Percentiles rank a stretch among this genome's conserved stretches.
Evolutionary conservation across 92 coral and sea anemone species (phyloP).

Genomic region (Heliopora coerulea): DNA sequence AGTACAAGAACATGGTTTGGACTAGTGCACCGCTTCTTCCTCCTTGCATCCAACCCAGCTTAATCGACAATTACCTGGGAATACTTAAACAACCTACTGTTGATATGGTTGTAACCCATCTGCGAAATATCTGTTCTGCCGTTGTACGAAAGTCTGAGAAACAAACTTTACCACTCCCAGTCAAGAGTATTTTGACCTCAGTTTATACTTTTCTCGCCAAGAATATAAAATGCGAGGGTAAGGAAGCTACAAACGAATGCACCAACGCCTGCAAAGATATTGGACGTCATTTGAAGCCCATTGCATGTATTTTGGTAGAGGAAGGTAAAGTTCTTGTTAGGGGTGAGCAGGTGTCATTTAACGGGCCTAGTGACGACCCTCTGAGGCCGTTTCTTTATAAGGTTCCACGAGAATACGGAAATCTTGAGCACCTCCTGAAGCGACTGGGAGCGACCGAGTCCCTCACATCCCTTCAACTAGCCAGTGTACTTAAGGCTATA

Average conservation of each 20-base stretch:
- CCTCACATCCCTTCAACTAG: constrained; percentile 80
- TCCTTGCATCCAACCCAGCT: constrained; percentile 69
- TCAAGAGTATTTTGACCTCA: constrained; percentile 41
- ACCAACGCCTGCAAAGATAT: constrained; percentile 36
- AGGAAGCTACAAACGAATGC: constrained; percentile 32
- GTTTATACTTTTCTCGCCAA: constrained; percentile 55
- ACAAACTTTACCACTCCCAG: constrained; percentile 54
- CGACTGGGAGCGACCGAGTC: constrained; percentile 90
- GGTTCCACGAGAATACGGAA: constrained; percentile 93
- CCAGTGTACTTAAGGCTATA: constrained; percentile 71
- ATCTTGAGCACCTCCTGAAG: constrained; percentile 79
- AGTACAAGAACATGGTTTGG: constrained; percentile 76
- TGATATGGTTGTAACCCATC: constrained; percentile 73
- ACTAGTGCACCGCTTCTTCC: constrained; percentile 74
- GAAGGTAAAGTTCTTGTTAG: constrained; percentile 81
- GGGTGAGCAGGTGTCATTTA: constrained; percentile 82
- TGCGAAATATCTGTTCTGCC: constrained; percentile 59
- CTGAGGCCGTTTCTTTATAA: constrained; percentile 74
- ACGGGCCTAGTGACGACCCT: constrained; percentile 47
- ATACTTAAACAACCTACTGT: constrained; percentile 67
- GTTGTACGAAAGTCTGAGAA: constrained; percentile 66
- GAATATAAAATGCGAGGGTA: constrained; percentile 3
- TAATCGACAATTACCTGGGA: constrained; percentile 62
- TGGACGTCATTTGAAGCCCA: constrained; percentile 27
- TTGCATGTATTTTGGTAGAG: constrained; percentile 56